Percentiles rank a stretch among this genome's conserved stretches.
phyloP scores from a whole-genome alignment of 2,113 vertebrate genomes.

The Scatophagus argus region DNA sequence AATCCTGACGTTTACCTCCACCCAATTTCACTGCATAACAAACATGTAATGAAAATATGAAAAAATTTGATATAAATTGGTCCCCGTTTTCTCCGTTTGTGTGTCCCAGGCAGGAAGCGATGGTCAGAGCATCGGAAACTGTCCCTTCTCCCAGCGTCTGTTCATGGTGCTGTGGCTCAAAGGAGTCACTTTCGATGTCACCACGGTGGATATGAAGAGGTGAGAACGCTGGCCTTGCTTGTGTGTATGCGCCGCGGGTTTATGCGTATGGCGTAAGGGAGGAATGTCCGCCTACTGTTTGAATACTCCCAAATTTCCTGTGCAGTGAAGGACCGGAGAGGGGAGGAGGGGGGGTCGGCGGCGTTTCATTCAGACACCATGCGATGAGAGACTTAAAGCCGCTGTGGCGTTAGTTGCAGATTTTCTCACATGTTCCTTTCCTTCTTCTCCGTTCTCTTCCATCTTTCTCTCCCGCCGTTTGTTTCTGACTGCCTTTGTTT shows the following conservation, averaged over 20 bases:
- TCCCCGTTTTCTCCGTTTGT: background rate
- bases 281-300: slow-evolving; percentile 8
- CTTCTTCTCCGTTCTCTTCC: background rate
- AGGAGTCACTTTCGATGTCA: slow-evolving; percentile 92
- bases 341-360: no score
- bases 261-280: slow-evolving; percentile 5
- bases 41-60: no score
- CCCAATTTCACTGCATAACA: no score
- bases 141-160: slow-evolving; percentile 93
- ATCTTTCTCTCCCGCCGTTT: background rate
- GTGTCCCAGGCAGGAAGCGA: slow-evolving; percentile 88
- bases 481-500: slow-evolving; percentile 5
- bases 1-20: no score
- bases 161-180: slow-evolving; percentile 97
- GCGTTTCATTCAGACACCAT: slow-evolving; percentile 3
- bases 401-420: background rate
- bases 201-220: slow-evolving; percentile 94
- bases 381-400: background rate
- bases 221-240: slow-evolving; percentile 42
- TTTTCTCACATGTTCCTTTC: background rate
- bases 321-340: background rate
- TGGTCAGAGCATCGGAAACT: slow-evolving; percentile 94
- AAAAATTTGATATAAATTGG: background rate
- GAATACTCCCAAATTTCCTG: background rate
- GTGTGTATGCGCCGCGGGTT: slow-evolving; percentile 1